Percentiles rank a stretch among this genome's conserved stretches.
Evolutionary conservation across 2,797 vertebrate genomes (phyloP).

Genomic region (Apodemus agrarius): DNA sequence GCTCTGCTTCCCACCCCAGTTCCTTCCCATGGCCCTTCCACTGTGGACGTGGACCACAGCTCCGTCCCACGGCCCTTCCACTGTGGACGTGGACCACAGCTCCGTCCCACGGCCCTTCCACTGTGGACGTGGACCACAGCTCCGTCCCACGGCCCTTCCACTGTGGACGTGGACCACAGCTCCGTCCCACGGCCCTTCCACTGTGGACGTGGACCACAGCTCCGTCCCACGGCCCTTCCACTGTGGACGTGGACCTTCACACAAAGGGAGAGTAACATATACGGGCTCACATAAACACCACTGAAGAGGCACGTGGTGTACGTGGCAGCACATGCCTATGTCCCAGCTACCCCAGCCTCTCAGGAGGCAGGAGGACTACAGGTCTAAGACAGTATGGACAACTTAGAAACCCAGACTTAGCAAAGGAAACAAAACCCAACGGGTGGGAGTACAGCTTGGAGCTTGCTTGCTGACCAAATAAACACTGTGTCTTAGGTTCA

Average conservation of each 20-base stretch:
- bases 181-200: too few species aligned
- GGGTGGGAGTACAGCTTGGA: not conserved
- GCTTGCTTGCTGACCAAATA: not conserved
- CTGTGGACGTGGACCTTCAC: too few species aligned
- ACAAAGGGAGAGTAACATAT: not conserved
- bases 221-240: too few species aligned
- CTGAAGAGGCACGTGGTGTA: not conserved
- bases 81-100: not conserved
- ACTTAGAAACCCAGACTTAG: not conserved
- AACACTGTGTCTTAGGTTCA: not conserved
- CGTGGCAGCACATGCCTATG: not conserved
- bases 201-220: too few species aligned
- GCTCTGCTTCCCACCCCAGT: conserved; percentile 19
- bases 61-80: not conserved
- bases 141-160: not conserved
- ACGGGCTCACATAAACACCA: conserved; percentile 1
- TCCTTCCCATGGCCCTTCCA: not conserved
- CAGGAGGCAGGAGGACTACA: not conserved
- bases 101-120: not conserved
- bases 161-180: not conserved
- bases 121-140: not conserved
- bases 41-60: not conserved
- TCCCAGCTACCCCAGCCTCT: not conserved
- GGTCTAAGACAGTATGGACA: not conserved
- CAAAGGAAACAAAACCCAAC: not conserved